Percentiles rank a stretch among this genome's conserved stretches.
Conservation (phyloP, 2,888 invertebrate species). For the Melieria crassipennis region DNA sequence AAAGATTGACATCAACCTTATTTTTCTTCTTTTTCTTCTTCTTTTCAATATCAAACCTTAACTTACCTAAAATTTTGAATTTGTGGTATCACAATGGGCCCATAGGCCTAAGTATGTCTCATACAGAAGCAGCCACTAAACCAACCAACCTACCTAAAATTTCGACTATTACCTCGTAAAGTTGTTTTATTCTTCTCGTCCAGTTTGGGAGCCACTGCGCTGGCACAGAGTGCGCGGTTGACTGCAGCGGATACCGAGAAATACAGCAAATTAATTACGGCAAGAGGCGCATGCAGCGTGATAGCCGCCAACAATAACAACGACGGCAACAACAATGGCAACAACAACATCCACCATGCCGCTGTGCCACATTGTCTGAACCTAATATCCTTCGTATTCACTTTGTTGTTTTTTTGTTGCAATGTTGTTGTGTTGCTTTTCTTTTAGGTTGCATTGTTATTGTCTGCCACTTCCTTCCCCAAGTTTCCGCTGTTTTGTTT, state of each 20-base stretch:
- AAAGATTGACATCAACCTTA: not conserved
- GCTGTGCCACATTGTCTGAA: conserved; percentile 27
- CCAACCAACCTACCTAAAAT: too few species aligned
- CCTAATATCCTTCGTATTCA: conserved; percentile 22
- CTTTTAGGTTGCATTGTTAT: conserved; percentile 30
- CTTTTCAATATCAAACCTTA: too few species aligned
- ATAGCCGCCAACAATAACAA: conserved; percentile 2
- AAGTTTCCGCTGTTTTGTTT: conserved; percentile 16
- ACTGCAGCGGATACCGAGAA: conserved; percentile 11
- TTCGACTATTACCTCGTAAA: too few species aligned
- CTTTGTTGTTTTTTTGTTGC: too few species aligned
- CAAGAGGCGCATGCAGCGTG: conserved; percentile 14
- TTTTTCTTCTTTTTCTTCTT: not conserved
- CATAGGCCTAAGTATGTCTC: too few species aligned
- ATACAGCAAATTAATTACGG: conserved; percentile 33
- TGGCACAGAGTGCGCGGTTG: too few species aligned
- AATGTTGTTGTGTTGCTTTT: not conserved
- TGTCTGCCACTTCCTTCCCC: conserved; percentile 26
- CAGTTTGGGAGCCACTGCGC: too few species aligned
- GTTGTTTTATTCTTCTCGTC: too few species aligned
- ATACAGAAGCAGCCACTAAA: too few species aligned
- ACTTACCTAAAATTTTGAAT: too few species aligned
- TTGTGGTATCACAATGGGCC: too few species aligned
- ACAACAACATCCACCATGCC: conserved; percentile 2
- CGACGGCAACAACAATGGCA: conserved; percentile 11